These are phyloP conservation scores for Trypoxylon attenuatum DNA, from an alignment of 2,888 invertebrate species.

Conservation along the genomic window DNA sequence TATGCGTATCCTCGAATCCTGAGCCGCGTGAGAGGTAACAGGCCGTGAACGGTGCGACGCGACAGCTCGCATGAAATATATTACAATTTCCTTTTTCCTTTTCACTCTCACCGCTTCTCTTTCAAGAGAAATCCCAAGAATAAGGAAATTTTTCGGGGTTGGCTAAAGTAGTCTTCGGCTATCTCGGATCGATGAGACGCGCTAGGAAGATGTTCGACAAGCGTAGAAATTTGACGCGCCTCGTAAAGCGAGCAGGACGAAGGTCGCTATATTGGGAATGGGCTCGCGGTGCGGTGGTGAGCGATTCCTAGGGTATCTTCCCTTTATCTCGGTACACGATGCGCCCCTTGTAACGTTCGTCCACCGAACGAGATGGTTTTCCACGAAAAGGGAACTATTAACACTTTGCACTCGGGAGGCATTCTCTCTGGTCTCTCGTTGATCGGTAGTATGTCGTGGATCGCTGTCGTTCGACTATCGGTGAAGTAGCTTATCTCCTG, in stretches of 20 bases:
- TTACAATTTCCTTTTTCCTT: constrained; percentile 1
- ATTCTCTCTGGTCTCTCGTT: no score
- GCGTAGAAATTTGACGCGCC: constrained; percentile 40
- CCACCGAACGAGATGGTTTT: constrained; percentile 41
- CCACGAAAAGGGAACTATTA: constrained; percentile 39
- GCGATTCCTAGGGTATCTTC: constrained; percentile 36
- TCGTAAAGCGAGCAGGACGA: constrained; percentile 35
- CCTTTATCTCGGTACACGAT: constrained; percentile 38
- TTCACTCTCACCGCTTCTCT: neutral
- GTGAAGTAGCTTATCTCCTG: neutral
- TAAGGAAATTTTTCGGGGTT: neutral
- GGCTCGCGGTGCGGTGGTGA: constrained; percentile 23
- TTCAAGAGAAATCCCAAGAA: constrained; percentile 1
- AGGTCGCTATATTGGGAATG: constrained; percentile 24
- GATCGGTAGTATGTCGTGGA: no score
- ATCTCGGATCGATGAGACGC: constrained; percentile 17
- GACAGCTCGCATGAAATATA: constrained; percentile 1
- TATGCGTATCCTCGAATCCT: no score
- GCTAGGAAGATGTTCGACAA: constrained; percentile 23
- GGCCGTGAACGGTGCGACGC: neutral
- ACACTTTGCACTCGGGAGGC: constrained; percentile 3
- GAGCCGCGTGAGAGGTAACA: neutral
- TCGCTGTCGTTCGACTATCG: neutral
- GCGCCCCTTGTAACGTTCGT: constrained; percentile 4
- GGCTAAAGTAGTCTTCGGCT: constrained; percentile 10